Conservation (phyloP, 2,888 invertebrate species). For the Drosophila fungiperda region DNA sequence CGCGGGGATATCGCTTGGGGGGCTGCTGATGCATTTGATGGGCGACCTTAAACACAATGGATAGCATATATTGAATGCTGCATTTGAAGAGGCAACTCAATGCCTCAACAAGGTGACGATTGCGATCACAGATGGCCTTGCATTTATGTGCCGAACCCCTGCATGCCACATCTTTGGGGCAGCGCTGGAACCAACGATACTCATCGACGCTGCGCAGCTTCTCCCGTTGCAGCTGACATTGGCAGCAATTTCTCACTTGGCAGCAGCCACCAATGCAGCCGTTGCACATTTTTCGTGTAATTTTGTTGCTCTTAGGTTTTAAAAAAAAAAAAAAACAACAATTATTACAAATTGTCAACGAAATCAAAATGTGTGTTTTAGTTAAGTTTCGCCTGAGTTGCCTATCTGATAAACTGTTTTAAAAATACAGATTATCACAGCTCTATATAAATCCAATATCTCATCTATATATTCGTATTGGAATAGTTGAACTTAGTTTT, state of each 20-base stretch:
- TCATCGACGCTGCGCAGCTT: not conserved
- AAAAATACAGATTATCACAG: not conserved
- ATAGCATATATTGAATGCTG: slow-evolving; percentile 34
- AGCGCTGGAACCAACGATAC: slow-evolving; percentile 45
- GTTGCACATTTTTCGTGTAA: slow-evolving; percentile 36
- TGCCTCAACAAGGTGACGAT: slow-evolving; percentile 59
- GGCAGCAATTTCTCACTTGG: not conserved
- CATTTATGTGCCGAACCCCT: slow-evolving; percentile 4
- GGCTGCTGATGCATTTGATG: slow-evolving; percentile 30
- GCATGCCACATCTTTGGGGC: slow-evolving; percentile 10
- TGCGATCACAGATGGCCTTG: slow-evolving; percentile 25
- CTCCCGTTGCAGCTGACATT: not conserved
- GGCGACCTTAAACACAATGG: slow-evolving; percentile 51
- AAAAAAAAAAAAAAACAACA: not conserved
- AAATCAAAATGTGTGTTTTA: not conserved
- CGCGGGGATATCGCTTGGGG: slow-evolving; percentile 24
- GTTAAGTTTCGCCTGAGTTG: not conserved
- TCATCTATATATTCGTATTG: not conserved
- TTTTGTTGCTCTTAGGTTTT: slow-evolving; percentile 42
- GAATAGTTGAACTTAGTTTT: not conserved
- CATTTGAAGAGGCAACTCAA: slow-evolving; percentile 56
- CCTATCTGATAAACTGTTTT: not conserved
- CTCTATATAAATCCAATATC: not conserved
- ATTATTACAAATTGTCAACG: not conserved
- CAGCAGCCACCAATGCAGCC: slow-evolving; percentile 8